phyloP scores from a whole-genome alignment of 2,113 vertebrate genomes.

The Stigmatopora nigra region DNA sequence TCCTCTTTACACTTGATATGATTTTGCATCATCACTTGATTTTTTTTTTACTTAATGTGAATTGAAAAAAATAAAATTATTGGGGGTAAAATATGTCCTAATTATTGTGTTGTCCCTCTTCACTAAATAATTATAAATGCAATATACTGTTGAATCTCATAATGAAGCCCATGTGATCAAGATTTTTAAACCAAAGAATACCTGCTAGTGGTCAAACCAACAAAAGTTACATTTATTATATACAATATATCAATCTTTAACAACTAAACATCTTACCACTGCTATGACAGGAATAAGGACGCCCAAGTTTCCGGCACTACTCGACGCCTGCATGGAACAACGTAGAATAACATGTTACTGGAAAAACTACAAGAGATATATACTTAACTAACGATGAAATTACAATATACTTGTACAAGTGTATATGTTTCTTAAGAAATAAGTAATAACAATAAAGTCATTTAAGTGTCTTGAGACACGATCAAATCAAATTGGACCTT shows the following conservation, averaged over 20 bases:
- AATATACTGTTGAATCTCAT: no score
- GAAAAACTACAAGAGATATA: background rate
- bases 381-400: background rate
- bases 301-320: conserved; percentile 94
- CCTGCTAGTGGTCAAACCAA: no score
- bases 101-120: no score
- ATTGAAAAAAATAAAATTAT: no score
- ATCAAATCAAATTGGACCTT: conserved; percentile 72
- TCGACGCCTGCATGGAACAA: conserved; percentile 78
- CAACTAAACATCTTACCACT: conserved; percentile 75
- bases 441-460: background rate
- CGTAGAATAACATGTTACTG: background rate
- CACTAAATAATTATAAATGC: no score
- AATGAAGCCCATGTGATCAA: no score
- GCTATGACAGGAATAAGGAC: conserved; percentile 96
- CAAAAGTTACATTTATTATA: background rate
- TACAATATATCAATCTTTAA: background rate
- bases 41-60: no score
- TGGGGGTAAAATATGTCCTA: no score
- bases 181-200: no score
- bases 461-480: background rate
- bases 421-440: background rate
- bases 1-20: no score
- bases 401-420: background rate
- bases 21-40: no score